Evolutionary conservation across 1,140 invertebrate genomes (phyloP).

Genomic region (Olivierus martensii): DNA sequence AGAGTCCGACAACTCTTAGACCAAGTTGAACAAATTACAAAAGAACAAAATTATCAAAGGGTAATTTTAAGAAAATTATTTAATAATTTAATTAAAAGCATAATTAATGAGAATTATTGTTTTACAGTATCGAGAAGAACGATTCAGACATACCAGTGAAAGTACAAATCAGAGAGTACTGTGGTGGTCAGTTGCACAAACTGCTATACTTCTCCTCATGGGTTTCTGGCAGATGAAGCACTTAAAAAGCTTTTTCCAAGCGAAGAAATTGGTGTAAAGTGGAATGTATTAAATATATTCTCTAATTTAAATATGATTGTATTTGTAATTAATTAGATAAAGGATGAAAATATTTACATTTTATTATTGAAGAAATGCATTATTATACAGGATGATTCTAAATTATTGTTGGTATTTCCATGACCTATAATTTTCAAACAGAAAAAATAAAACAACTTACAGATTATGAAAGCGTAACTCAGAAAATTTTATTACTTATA

Average conservation of each 20-base stretch:
- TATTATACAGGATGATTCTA: too few species aligned
- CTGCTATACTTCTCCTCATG: slow-evolving; percentile 73
- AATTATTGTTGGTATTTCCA: too few species aligned
- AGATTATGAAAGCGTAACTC: too few species aligned
- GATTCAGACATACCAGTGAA: slow-evolving; percentile 93
- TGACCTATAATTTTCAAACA: too few species aligned
- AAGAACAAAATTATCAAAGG: slow-evolving; percentile 98
- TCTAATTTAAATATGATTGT: too few species aligned
- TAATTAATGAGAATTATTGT: slow-evolving; percentile 17
- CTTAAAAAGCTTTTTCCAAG: slow-evolving; percentile 98
- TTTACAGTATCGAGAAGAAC: slow-evolving; percentile 85
- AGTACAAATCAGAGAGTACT: slow-evolving; percentile 92
- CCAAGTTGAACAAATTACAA: slow-evolving; percentile 97
- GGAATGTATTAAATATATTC: not conserved
- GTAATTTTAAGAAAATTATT: slow-evolving; percentile 37
- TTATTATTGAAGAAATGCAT: too few species aligned
- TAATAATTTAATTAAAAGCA: not conserved
- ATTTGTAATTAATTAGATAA: too few species aligned
- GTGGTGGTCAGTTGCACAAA: slow-evolving; percentile 95
- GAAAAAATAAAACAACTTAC: too few species aligned
- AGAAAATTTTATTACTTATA: too few species aligned
- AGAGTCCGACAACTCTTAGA: slow-evolving; percentile 87
- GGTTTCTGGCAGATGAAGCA: slow-evolving; percentile 99
- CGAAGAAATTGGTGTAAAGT: slow-evolving; percentile 92
- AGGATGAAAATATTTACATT: too few species aligned